Evolutionary conservation across 1,140 invertebrate species (phyloP).

Genomic region (Battus philenor): DNA sequence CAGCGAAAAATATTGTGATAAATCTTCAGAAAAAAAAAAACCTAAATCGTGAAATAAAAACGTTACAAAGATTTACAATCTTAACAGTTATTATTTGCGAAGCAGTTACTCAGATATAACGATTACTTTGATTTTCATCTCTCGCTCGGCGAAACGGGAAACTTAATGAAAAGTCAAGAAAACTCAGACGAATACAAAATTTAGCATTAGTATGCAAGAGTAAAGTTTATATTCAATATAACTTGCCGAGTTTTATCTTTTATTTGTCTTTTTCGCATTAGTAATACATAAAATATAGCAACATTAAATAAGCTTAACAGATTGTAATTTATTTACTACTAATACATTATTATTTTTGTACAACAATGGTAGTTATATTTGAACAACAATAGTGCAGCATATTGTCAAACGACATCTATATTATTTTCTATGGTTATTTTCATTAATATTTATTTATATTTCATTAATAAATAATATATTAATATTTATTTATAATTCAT

Average conservation of each 20-base stretch:
- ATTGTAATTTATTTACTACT: too few species aligned
- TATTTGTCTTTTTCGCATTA: slow-evolving; percentile 59
- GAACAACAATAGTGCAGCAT: too few species aligned
- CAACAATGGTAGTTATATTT: too few species aligned
- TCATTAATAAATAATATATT: too few species aligned
- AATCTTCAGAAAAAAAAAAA: slow-evolving; percentile 6
- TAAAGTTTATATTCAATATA: slow-evolving; percentile 71
- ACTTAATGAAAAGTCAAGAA: slow-evolving; percentile 70
- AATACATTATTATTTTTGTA: too few species aligned
- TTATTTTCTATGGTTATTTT: too few species aligned
- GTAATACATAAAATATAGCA: slow-evolving; percentile 30
- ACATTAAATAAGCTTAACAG: too few species aligned
- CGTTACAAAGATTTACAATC: slow-evolving; percentile 36
- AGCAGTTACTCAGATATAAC: slow-evolving; percentile 59
- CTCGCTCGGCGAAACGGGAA: slow-evolving; percentile 52
- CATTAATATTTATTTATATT: too few species aligned
- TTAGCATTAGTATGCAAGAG: slow-evolving; percentile 70
- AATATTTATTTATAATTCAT: too few species aligned
- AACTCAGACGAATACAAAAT: slow-evolving; percentile 70
- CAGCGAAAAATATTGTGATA: slow-evolving; percentile 6
- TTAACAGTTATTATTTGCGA: slow-evolving; percentile 45
- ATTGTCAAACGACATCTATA: slow-evolving; percentile 7
- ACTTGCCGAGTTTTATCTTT: slow-evolving; percentile 61
- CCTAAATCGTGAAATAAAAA: slow-evolving; percentile 17
- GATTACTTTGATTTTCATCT: slow-evolving; percentile 68